These are phyloP conservation scores for Mionectes macconnelli DNA, from an alignment of 2,113 vertebrate genomes.

Conservation along the genomic window DNA sequence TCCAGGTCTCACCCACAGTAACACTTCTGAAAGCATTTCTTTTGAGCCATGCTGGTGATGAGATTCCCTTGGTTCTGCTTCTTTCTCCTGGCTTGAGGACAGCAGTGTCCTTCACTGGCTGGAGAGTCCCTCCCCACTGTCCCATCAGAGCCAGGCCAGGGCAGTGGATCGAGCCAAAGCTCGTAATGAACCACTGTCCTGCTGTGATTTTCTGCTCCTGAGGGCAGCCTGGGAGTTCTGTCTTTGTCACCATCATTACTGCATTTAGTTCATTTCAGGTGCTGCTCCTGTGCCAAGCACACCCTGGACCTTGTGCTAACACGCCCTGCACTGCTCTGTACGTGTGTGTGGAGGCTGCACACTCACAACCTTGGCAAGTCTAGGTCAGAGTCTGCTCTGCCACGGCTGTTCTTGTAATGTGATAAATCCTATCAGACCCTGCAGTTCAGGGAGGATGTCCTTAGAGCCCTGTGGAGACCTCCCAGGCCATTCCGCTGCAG, in stretches of 20 bases:
- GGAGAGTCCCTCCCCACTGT: accelerated
- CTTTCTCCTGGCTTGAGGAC: not conserved
- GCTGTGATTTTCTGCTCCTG: not conserved
- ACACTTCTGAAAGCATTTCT: not conserved
- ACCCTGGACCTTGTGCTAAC: not conserved
- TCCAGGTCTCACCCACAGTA: accelerated
- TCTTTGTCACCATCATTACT: not conserved
- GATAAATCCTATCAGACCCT: accelerated
- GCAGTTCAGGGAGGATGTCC: not conserved
- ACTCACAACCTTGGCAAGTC: not conserved
- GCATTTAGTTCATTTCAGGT: not conserved
- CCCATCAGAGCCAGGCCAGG: not conserved
- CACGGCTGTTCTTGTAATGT: accelerated
- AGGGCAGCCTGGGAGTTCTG: not conserved
- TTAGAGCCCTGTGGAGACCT: accelerated
- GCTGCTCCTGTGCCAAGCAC: not conserved
- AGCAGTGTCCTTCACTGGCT: not conserved
- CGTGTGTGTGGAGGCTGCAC: accelerated
- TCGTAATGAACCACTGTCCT: too few relatives aligned
- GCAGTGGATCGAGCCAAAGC: not conserved
- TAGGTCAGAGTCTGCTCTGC: not conserved
- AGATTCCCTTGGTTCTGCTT: not conserved
- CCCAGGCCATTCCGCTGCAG: not conserved
- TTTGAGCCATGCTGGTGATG: not conserved
- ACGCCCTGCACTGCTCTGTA: too few relatives aligned